Percentiles rank a stretch among this genome's conserved stretches.
These are phyloP conservation scores for Ciconia stormi DNA, from an alignment of 2,113 vertebrate species.

Conservation along the genomic window DNA sequence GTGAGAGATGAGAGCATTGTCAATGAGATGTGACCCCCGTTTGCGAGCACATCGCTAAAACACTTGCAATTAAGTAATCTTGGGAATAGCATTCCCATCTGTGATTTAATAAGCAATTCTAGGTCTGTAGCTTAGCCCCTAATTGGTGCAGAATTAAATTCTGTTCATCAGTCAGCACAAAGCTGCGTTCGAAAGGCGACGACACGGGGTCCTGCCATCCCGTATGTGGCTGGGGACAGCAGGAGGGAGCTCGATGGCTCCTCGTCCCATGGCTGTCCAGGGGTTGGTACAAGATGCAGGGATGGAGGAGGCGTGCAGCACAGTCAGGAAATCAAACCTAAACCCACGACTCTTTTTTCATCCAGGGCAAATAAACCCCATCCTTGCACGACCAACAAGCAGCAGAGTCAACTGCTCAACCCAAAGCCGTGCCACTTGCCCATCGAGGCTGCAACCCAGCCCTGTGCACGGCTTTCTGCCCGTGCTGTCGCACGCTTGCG, in stretches of 20 bases:
- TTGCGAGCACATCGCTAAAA: not conserved
- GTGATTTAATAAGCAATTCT: not conserved
- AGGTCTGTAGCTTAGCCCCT: too few species aligned
- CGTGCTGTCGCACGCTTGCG: rapidly evolving
- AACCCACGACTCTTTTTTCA: rapidly evolving
- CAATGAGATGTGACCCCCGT: not conserved
- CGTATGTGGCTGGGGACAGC: not conserved
- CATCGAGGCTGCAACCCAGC: rapidly evolving
- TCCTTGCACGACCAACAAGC: not conserved
- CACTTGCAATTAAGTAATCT: not conserved
- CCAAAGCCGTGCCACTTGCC: not conserved
- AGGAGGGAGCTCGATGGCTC: not conserved
- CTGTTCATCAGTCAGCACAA: not conserved
- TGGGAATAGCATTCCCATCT: not conserved
- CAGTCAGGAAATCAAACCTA: not conserved
- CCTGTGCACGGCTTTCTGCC: not conserved
- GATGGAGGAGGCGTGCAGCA: not conserved
- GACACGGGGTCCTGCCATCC: not conserved
- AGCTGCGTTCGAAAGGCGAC: not conserved
- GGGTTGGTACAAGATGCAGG: not conserved
- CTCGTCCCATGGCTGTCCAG: rapidly evolving
- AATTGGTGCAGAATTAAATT: not conserved
- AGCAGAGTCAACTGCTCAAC: not conserved
- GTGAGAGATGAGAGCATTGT: not conserved
- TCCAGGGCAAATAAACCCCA: not conserved